A percentile compares a stretch with the other conserved stretches of the same genome.
Evolutionary conservation across 2,113 vertebrate species (phyloP).

Genomic region (Pachyramphus minor): DNA sequence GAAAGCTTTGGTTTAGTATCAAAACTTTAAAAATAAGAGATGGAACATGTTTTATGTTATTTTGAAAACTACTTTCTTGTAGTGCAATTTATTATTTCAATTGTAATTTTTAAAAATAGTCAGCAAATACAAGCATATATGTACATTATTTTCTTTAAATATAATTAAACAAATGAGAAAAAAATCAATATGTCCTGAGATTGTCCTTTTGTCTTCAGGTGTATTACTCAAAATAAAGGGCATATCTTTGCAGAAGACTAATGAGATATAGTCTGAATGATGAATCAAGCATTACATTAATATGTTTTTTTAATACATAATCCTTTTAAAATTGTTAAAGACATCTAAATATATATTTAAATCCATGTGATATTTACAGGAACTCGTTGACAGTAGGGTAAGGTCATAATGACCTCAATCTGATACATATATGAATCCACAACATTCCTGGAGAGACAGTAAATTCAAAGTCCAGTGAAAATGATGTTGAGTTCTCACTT

Average conservation of each 20-base stretch:
- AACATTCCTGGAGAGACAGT: neutral
- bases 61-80: neutral
- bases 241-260: neutral
- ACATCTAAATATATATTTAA: neutral
- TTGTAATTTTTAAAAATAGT: neutral
- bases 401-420: neutral
- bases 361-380: neutral
- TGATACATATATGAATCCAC: neutral
- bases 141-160: neutral
- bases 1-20: neutral
- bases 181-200: neutral
- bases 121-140: neutral
- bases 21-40: neutral
- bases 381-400: neutral
- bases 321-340: neutral
- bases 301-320: neutral
- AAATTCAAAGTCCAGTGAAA: constrained; percentile 8
- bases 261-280: neutral
- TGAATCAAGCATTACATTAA: neutral
- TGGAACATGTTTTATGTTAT: neutral
- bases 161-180: neutral
- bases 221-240: neutral
- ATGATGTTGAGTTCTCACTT: neutral
- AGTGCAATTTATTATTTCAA: neutral
- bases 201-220: neutral